Evolutionary conservation across 2,888 invertebrate genomes (phyloP), one percentile per base, ranked within the genome.

Genomic region (Erebia palarica): DNA sequence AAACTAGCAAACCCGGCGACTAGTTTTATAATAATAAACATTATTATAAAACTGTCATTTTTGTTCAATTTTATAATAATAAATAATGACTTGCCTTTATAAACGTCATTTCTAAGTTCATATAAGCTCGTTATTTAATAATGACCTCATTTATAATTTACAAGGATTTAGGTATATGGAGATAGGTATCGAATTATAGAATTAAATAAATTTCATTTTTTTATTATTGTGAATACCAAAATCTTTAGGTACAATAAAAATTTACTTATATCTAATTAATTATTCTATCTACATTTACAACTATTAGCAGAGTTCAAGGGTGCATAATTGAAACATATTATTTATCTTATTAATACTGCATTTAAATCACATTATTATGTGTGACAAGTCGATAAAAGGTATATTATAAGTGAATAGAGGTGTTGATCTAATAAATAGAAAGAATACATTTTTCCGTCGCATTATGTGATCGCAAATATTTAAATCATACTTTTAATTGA

Each of bases 211-310:
- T 75, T 74, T 66, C 36, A 72, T 59, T 51, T 65, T 72, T 70
- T 87, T 89, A 21, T 89, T 85, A 84, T 84, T 87, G 16, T 66
- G 75, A 78, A 83, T 87, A 84, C 81, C 83, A 90, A 90, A 90
- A 81, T 79, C 75, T 79, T 75, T 79, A 81, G 47, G 47, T 84
- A 83, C 80, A 84, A 85, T 90, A 89, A 86, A 89, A 89, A 89
- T 84, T 36, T 75, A 84, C 86, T 90, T 90, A 90, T 10, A 75
- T 73, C 81, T 86, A 86, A 85, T 82, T 84, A 89, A 83, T 88
- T 88, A 83, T 76, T 80, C 84, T 89, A 89, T 76, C 83, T 88
- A 67, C 47, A 51, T 59, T 67, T 59, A 67, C 36, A 67, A 4
- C 57, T 66, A 66, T 57, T 27, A 66, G 57, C 53, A 42, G 55